Evolutionary conservation across 2,888 invertebrate genomes (phyloP).

Genomic region (Tupiocoris notatus): DNA sequence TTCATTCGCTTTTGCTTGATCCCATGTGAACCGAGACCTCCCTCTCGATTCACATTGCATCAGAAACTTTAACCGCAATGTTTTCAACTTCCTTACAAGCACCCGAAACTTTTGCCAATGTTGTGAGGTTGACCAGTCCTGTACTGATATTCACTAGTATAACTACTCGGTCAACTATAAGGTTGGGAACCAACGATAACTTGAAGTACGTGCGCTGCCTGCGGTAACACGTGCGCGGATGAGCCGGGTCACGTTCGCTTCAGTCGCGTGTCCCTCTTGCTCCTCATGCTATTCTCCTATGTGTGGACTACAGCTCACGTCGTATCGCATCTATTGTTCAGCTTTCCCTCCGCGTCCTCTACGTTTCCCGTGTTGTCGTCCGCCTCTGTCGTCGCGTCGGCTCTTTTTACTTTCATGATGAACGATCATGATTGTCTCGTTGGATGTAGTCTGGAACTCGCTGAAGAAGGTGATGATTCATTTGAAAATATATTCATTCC

Average conservation of each 20-base stretch:
- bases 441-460: too few species aligned
- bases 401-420: background rate
- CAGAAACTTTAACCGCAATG: too few species aligned
- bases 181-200: background rate
- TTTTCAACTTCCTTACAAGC: too few species aligned
- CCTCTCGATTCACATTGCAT: too few species aligned
- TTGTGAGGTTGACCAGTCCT: too few species aligned
- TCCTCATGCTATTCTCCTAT: background rate
- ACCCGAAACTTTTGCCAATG: too few species aligned
- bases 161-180: background rate
- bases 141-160: background rate
- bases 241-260: background rate
- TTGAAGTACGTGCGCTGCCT: background rate
- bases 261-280: background rate
- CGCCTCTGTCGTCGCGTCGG: background rate
- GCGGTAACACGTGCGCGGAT: background rate
- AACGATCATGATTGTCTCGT: background rate
- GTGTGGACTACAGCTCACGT: background rate
- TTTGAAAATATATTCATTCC: too few species aligned
- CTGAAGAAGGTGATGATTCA: too few species aligned
- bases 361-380: background rate
- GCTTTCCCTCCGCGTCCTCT: background rate
- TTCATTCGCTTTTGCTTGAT: too few species aligned
- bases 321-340: background rate
- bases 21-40: too few species aligned